Percentiles rank a stretch among this genome's conserved stretches.
Conservation (phyloP, 2,113 vertebrate species). For the Bambusicola thoracicus region DNA sequence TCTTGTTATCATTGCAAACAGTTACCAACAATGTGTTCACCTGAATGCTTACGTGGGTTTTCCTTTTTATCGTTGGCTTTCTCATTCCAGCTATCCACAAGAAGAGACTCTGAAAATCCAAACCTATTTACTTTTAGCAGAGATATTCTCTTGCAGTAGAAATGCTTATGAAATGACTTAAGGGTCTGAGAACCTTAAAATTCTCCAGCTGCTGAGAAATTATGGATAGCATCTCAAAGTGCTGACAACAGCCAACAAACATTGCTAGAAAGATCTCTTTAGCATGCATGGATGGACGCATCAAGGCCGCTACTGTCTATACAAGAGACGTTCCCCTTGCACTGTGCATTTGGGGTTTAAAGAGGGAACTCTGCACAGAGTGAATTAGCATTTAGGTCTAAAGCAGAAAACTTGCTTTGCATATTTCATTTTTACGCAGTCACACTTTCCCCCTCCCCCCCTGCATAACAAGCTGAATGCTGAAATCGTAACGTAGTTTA, state of each 20-base stretch:
- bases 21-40: not conserved
- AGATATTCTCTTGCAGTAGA: not conserved
- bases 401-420: conserved; percentile 13
- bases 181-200: not conserved
- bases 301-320: conserved; percentile 19
- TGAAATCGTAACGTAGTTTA: conserved; percentile 7
- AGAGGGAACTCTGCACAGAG: not conserved
- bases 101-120: not conserved
- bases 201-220: conserved; percentile 1
- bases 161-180: not conserved
- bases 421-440: conserved; percentile 44
- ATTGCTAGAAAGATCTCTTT: conserved; percentile 43
- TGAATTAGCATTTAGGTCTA: conserved; percentile 40
- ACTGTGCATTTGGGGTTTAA: conserved; percentile 22
- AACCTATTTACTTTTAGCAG: not conserved
- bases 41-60: not conserved
- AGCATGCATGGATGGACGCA: conserved; percentile 34
- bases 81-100: not conserved
- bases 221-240: not conserved
- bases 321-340: conserved; percentile 34
- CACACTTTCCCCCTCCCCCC: not conserved
- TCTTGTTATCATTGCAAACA: not conserved
- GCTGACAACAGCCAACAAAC: conserved; percentile 17
- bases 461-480: not conserved
- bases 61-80: not conserved